Conservation (phyloP, 2,888 invertebrate genomes). For the Ophion ellenae region DNA sequence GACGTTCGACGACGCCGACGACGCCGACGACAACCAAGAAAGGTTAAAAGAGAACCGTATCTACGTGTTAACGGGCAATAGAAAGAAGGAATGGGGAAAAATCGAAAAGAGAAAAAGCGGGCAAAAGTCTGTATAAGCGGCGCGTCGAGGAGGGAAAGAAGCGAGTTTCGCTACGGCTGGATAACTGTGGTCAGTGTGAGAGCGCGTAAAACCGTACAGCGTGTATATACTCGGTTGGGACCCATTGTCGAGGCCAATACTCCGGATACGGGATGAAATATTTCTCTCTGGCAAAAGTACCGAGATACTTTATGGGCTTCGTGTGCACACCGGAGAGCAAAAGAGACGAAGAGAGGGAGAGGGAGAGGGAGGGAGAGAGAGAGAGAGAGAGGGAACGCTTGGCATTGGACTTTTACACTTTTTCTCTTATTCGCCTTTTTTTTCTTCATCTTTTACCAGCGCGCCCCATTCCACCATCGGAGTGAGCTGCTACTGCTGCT, state of each 20-base stretch:
- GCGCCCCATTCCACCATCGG: conserved; percentile 15
- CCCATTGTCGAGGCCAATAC: conserved; percentile 66
- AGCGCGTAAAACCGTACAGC: conserved; percentile 53
- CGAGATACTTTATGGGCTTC: conserved; percentile 66
- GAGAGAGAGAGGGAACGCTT: conserved; percentile 16
- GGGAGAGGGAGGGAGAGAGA: conserved; percentile 11
- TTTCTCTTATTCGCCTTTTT: conserved; percentile 41
- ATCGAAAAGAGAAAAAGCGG: conserved; percentile 31
- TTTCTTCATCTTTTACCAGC: conserved; percentile 19
- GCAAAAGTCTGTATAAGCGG: conserved; percentile 1
- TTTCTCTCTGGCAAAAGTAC: conserved; percentile 65
- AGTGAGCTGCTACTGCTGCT: conserved; percentile 19
- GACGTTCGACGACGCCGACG: conserved; percentile 11
- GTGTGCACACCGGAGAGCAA: conserved; percentile 48
- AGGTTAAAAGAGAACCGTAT: neutral
- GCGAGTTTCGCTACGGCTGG: conserved; percentile 46
- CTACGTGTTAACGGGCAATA: neutral
- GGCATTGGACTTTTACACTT: conserved; percentile 44
- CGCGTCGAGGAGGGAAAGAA: conserved; percentile 32
- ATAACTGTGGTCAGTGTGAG: conserved; percentile 63
- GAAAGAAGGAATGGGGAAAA: conserved; percentile 12
- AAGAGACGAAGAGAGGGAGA: conserved; percentile 23
- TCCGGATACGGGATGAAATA: conserved; percentile 67
- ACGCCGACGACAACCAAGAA: neutral
- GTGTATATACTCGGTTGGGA: conserved; percentile 16